phyloP scores from a whole-genome alignment of 2,888 invertebrate species.

The Eurytoma californica region DNA sequence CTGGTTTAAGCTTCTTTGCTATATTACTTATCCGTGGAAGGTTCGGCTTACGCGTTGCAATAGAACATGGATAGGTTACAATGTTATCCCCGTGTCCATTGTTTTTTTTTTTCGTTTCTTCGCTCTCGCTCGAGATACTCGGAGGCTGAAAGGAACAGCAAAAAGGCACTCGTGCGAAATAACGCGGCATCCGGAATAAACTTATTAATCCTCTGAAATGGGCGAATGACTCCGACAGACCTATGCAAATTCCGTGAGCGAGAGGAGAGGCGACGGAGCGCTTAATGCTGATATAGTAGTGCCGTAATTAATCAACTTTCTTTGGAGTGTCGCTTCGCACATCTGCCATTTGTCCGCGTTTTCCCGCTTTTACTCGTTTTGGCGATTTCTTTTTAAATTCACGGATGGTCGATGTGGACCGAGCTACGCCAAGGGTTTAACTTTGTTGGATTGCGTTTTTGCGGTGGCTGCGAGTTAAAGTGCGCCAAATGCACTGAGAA shows the following conservation, averaged over 20 bases:
- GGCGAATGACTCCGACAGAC: constrained; percentile 29
- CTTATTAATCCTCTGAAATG: constrained; percentile 51
- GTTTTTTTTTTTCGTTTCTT: not conserved
- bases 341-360: not conserved
- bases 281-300: constrained; percentile 34
- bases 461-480: no score
- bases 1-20: constrained; percentile 10
- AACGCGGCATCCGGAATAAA: constrained; percentile 30
- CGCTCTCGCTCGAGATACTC: not conserved
- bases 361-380: not conserved
- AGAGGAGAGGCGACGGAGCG: not conserved
- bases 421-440: no score
- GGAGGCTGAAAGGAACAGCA: constrained; percentile 27
- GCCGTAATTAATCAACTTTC: constrained; percentile 54
- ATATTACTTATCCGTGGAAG: constrained; percentile 12
- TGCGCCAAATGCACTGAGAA: no score
- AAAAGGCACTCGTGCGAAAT: constrained; percentile 45
- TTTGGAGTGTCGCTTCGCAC: constrained; percentile 18
- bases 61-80: constrained; percentile 3
- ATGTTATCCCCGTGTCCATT: constrained; percentile 15
- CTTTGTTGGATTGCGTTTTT: no score
- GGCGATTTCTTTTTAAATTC: not conserved
- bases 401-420: no score
- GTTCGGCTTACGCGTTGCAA: no score
- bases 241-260: constrained; percentile 18